Base-by-base conservation (phyloP, 2,113 vertebrate species). In the Mustela nigripes region DNA sequence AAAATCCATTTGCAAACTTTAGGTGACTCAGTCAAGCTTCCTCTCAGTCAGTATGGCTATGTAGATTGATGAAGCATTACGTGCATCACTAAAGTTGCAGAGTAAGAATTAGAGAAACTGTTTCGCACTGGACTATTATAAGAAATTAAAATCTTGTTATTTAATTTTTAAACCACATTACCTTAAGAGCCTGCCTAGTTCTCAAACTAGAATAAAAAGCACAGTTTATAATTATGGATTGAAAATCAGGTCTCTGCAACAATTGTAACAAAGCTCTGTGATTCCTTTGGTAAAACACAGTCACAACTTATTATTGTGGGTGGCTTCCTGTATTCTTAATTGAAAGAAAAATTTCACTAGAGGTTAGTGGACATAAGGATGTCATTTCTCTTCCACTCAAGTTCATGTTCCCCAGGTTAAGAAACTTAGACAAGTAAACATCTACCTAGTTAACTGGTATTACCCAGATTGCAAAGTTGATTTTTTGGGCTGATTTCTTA, bases 111-210 rank as follows among this genome's bases (percentile, higher is more conserved):
- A 91, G 24, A 84, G 65, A 87, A 91, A 69, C n/a, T 85, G 53
- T 6, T 81, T 3, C 18, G 63, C 89, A 94, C 5, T 62, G 53
- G 67, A 31, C 21, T 15, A 94, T 78, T 63, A 6, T 28, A 79
- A 79, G 71, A 92, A 89, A 79, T 73, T 76, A 69, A 87, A 87
- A 69, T 84, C 96, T 78, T 53, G 53, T 92, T 89, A 62, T 39
- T 48, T 62, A 71, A 33, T 53, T 79, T 97, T 89, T 76, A 83
- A 96, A 78, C 45, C 45, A 81, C 58, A 63, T 63, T 88, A 71
- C 21, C 33, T 88, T 50, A 71, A 69, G 60, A 89, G 65, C 6
- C 28, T 60, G 60, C 5, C 11, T 87, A n/a, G 45, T 65, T 89
- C 15, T 81, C 63, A 67, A 82, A 76, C 50, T 24, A 82, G 62